Base-by-base conservation (phyloP, 2,113 vertebrate genomes). In the Rhea americana region DNA sequence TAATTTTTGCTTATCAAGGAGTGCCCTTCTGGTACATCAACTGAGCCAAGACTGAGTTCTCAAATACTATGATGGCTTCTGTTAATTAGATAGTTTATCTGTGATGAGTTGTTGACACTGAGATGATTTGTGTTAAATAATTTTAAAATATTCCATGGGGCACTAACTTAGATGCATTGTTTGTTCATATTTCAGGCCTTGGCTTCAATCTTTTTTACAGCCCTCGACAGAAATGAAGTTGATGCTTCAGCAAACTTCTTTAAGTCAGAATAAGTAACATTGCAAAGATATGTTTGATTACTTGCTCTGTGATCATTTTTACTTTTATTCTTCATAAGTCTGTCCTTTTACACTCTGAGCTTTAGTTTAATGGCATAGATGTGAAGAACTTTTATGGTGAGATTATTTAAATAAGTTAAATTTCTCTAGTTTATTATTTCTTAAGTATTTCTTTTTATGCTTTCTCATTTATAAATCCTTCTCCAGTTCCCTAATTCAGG, bases 51-150 rank as follows among this genome's bases (percentile, higher is more conserved):
- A 98, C 97, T 97, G 98, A 97, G 97, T 97, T 98, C 98, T 98
- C 97, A 98, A 98, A 98, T 98, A 98, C 96, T 98, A 98, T 97
- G 98, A 98, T 98, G 97, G 97, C 96, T 98, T 98, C 97, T 98
- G 98, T 97, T 98, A 98, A 98, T 98, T 98, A 98, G 97, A 98
- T 97, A 98, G 97, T 98, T 97, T 98, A 97, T 98, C 97, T 97
- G 90, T 98, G 98, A 98, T 98, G 97, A 97, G 98, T 97, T 98
- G 98, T 98, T 98, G 98, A 98, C 98, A 98, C 93, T 96, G 96
- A 98, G 97, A 97, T 98, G 97, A 97, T 97, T 97, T 97, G 97
- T 98, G 98, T 97, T 98, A 98, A 98, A 98, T 98, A 97, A 97
- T 98, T 98, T 98, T 97, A 98, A 98, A 97, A 97, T 98, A 98